Percentiles rank a stretch among this genome's conserved stretches.
Evolutionary conservation across 2,113 vertebrate genomes (phyloP).

Genomic region (Neopipo cinnamomea): DNA sequence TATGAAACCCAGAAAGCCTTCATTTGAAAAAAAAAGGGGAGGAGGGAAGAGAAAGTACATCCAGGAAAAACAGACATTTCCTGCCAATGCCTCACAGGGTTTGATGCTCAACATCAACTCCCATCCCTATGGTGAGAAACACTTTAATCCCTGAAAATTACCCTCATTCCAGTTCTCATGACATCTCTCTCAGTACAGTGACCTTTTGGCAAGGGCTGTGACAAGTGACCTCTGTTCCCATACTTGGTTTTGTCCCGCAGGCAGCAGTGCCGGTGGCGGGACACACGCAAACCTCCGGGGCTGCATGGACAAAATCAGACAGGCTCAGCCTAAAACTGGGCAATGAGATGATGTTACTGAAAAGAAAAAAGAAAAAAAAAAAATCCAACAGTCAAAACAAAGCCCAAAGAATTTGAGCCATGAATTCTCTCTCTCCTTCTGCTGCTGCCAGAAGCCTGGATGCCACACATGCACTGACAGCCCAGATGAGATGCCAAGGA

Average conservation of each 20-base stretch:
- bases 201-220: background rate
- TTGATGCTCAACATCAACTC: background rate
- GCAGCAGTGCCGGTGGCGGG: background rate
- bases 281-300: background rate
- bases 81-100: background rate
- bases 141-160: background rate
- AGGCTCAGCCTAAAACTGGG: background rate
- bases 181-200: background rate
- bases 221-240: constrained; percentile 7
- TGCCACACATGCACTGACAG: background rate
- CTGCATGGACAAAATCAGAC: background rate
- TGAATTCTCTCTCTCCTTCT: background rate
- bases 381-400: background rate
- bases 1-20: background rate
- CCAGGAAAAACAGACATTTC: background rate
- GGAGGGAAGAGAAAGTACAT: background rate
- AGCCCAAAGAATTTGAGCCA: background rate
- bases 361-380: background rate
- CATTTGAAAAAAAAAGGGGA: background rate
- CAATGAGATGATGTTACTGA: background rate
- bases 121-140: background rate
- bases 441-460: background rate
- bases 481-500: background rate
- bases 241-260: background rate
- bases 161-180: constrained; percentile 33